Base-by-base conservation (phyloP, 2,888 invertebrate species). In the Carabus problematicus region DNA sequence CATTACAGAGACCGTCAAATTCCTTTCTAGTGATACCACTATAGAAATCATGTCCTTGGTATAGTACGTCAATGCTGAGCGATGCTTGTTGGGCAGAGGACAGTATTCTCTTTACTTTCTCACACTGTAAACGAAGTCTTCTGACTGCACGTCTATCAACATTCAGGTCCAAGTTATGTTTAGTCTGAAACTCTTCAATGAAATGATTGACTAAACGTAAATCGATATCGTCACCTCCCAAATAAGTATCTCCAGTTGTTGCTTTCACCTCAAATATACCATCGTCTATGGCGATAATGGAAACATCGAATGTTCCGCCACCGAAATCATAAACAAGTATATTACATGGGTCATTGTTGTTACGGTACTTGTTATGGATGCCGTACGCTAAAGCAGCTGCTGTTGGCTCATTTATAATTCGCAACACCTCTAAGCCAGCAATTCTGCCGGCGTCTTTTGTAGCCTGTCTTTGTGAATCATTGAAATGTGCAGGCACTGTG, bases 1-100 rank as follows among this genome's bases (percentile, higher is more conserved):
- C 96, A 6, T 93, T 91, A 80, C 93, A 93, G 77, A 97, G 85
- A 79, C 96, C 95, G 81, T 97, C 97, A 80, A 97, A 97, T 76
- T 95, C 88, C 64, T 95, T 95, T 76, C 95, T 87, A 11, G 95
- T 94, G 79, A 97, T 91, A 67, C 89, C 91, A 0, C 94, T 93
- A 83, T 94, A 93, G 85, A 94, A 95, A 80, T 97, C 96, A 73
- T 93, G 89, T 71, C 95, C 95, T 80, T 96, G 95, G 77, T 87
- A 93, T 68, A 95, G 86, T 1, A 94, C 93, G 79, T 95, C 95
- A 71, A 96, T 94, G 83, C 96, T 95, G 77, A 96, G 92, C 77
- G 88, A 90, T 18, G 91, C 91, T 80, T 91, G 90, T 14, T 90
- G 90, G 54, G 90, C 90, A 0, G 91, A 90, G 0, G 91, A 91